Conservation (phyloP, 2,113 vertebrate species). For the Columba janthina region DNA sequence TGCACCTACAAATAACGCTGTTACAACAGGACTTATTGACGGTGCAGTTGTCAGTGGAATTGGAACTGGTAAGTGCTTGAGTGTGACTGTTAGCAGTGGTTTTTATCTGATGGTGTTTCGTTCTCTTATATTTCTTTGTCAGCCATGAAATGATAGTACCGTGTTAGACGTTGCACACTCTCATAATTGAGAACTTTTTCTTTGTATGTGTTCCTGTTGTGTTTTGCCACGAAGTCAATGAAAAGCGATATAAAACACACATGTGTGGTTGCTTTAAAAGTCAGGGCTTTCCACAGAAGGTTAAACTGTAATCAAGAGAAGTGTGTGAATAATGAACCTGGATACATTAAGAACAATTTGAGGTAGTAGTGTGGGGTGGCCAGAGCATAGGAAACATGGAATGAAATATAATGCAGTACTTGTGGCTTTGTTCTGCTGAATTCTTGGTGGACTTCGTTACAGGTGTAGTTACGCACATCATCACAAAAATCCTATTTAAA, state of each 20-base stretch:
- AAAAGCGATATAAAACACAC: background rate
- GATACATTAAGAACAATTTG: background rate
- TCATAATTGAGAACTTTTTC: background rate
- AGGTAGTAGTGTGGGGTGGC: background rate
- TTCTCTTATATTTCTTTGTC: background rate
- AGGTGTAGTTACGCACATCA: background rate
- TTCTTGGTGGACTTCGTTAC: background rate
- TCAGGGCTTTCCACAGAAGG: background rate
- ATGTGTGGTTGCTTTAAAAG: background rate
- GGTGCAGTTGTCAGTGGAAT: constrained; percentile 94
- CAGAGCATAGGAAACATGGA: background rate
- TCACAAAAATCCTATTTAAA: background rate
- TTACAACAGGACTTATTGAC: constrained; percentile 86
- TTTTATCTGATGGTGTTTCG: background rate
- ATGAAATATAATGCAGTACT: background rate
- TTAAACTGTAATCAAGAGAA: background rate
- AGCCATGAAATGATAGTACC: background rate
- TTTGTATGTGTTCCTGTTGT: background rate
- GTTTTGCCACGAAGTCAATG: background rate
- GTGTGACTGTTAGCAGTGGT: background rate
- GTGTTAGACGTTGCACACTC: rapidly evolving
- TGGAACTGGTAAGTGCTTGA: constrained; percentile 82
- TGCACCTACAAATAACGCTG: constrained; percentile 87
- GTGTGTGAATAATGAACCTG: background rate
- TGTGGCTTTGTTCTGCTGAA: background rate